Conservation (phyloP, 2,888 invertebrate genomes). For the Idaea biselata region DNA sequence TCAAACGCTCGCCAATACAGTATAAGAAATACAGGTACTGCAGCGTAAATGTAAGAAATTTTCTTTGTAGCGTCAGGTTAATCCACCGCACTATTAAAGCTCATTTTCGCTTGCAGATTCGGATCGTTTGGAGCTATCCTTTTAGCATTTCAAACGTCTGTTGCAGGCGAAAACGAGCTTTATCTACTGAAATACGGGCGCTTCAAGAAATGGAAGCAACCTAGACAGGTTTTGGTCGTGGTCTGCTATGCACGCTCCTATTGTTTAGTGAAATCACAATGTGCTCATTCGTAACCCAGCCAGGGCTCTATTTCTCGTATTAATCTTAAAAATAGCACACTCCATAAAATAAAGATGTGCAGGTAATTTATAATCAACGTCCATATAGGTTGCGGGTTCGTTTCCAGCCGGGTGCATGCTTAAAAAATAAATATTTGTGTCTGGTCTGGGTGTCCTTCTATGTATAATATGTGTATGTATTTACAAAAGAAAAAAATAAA, state of each 20-base stretch:
- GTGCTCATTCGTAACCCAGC: constrained; percentile 23
- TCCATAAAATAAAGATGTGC: not conserved
- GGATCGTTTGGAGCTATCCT: constrained; percentile 25
- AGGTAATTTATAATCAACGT: too few relatives aligned
- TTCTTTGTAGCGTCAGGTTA: not conserved
- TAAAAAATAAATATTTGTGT: too few relatives aligned
- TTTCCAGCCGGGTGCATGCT: too few relatives aligned
- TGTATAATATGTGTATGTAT: too few relatives aligned
- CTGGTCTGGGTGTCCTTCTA: too few relatives aligned
- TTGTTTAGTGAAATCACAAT: constrained; percentile 61
- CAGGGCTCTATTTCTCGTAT: not conserved
- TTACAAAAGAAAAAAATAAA: too few relatives aligned
- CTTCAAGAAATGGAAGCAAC: constrained; percentile 27
- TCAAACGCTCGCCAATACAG: too few relatives aligned
- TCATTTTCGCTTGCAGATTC: constrained; percentile 32
- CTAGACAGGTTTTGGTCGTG: constrained; percentile 61
- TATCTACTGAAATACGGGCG: constrained; percentile 31
- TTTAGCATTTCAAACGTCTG: constrained; percentile 26
- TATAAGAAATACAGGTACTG: not conserved
- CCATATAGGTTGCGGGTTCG: too few relatives aligned
- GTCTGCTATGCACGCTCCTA: constrained; percentile 58
- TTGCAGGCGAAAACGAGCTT: constrained; percentile 42
- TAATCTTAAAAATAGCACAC: not conserved
- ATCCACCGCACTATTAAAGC: constrained; percentile 10
- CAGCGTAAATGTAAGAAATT: not conserved